Conservation (phyloP, 2,888 invertebrate species). For the Chaitophorus viminalis region DNA sequence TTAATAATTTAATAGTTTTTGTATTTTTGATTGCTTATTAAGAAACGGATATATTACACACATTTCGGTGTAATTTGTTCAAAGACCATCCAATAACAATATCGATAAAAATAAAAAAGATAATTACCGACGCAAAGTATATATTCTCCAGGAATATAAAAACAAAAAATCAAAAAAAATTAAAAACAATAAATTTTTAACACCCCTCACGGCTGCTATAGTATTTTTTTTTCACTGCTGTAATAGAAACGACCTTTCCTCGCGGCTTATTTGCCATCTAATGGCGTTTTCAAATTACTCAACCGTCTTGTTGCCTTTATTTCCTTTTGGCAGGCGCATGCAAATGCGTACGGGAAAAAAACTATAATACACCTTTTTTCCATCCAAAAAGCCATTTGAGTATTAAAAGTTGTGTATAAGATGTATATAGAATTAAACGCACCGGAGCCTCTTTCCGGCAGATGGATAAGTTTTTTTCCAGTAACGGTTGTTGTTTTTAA, state of each 20-base stretch:
- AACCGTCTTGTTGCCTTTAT: conserved; percentile 58
- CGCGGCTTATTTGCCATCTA: conserved; percentile 40
- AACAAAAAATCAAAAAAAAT: conserved; percentile 3
- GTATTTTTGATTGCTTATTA: not conserved
- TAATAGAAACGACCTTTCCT: conserved; percentile 60
- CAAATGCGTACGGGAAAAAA: conserved; percentile 39
- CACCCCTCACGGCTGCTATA: conserved; percentile 45
- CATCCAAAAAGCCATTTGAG: conserved; percentile 58
- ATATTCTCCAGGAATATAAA: not conserved
- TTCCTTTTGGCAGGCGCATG: conserved; percentile 36
- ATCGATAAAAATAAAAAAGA: conserved; percentile 58
- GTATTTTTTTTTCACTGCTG: conserved; percentile 29
- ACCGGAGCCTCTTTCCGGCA: conserved; percentile 59
- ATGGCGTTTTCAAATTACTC: conserved; percentile 59
- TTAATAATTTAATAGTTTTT: conserved; percentile 44
- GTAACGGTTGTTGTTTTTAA: conserved; percentile 60
- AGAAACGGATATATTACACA: not conserved
- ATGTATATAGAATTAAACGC: conserved; percentile 59
- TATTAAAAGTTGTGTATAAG: conserved; percentile 60
- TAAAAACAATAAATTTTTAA: conserved; percentile 61
- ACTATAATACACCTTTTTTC: conserved; percentile 59
- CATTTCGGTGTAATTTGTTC: not conserved
- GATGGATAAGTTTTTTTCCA: conserved; percentile 56
- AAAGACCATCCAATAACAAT: conserved; percentile 37
- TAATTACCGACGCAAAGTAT: conserved; percentile 40